Evolutionary conservation across 2,888 invertebrate genomes (phyloP).

Genomic region (Tanypteryx hageni): DNA sequence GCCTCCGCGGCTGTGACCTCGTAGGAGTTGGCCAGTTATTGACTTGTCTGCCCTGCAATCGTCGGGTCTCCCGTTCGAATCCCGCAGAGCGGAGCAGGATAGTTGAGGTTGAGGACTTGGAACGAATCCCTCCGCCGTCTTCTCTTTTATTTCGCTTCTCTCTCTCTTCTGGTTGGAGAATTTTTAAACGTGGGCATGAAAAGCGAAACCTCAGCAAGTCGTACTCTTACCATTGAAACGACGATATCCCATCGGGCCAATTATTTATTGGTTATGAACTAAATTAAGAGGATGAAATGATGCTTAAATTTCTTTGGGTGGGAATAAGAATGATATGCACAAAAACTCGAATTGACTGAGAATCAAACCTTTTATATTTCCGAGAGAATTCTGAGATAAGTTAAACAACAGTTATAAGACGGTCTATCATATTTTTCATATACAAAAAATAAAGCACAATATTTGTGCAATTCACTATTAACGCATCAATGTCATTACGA

Average conservation of each 20-base stretch:
- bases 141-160: background rate
- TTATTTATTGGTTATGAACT: no score
- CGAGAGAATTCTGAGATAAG: no score
- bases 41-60: background rate
- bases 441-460: no score
- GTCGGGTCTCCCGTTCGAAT: constrained; percentile 34
- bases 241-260: background rate
- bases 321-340: no score
- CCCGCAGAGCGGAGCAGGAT: background rate
- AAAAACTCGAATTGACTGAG: no score
- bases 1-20: constrained; percentile 28
- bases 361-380: no score
- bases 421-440: no score
- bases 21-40: constrained; percentile 3
- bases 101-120: background rate
- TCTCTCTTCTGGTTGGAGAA: background rate
- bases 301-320: no score
- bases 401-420: no score
- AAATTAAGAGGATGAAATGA: no score
- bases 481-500: no score
- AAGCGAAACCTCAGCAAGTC: background rate
- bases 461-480: no score
- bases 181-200: background rate
- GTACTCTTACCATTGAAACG: background rate
- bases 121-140: background rate